Percentiles rank a stretch among this genome's conserved stretches.
Evolutionary conservation across 1,140 invertebrate species (phyloP).

Genomic region (Artemia franciscana): DNA sequence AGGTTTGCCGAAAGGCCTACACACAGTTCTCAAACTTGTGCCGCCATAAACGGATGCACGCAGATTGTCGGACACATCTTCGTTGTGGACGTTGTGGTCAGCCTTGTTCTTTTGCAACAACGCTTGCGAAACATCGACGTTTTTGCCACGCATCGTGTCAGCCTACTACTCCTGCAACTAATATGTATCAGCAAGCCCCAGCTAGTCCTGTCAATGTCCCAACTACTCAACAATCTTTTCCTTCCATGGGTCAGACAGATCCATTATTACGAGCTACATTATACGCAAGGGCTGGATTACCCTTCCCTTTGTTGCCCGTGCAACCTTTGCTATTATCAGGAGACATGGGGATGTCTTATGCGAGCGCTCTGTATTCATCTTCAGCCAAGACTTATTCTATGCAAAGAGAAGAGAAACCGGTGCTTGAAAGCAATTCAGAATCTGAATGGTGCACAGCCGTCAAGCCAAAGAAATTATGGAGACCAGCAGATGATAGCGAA

Average conservation of each 20-base stretch:
- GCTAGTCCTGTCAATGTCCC: slow-evolving; percentile 29
- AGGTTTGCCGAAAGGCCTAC: slow-evolving; percentile 66
- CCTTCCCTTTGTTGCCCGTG: slow-evolving; percentile 17
- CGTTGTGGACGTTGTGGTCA: slow-evolving; percentile 81
- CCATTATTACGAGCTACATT: neutral
- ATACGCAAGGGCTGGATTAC: neutral
- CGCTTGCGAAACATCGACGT: slow-evolving; percentile 29
- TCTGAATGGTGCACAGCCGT: neutral
- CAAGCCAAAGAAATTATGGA: slow-evolving; percentile 1
- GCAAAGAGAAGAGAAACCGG: slow-evolving; percentile 2
- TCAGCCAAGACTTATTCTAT: slow-evolving; percentile 15
- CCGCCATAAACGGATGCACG: slow-evolving; percentile 95
- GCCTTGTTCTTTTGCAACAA: slow-evolving; percentile 66
- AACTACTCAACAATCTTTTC: slow-evolving; percentile 7
- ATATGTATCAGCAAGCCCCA: slow-evolving; percentile 36
- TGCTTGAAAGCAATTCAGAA: neutral
- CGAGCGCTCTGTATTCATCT: slow-evolving; percentile 16
- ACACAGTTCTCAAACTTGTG: slow-evolving; percentile 99
- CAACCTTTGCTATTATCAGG: slow-evolving; percentile 17
- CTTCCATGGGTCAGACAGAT: slow-evolving; percentile 14
- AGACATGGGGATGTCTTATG: neutral
- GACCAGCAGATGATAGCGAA: slow-evolving; percentile 1
- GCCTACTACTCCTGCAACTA: slow-evolving; percentile 9
- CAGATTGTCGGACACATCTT: slow-evolving; percentile 59
- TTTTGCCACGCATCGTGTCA: slow-evolving; percentile 31